These are phyloP conservation scores for Macrosoma leucophasiata DNA, from an alignment of 2,888 invertebrate genomes.

Conservation along the genomic window DNA sequence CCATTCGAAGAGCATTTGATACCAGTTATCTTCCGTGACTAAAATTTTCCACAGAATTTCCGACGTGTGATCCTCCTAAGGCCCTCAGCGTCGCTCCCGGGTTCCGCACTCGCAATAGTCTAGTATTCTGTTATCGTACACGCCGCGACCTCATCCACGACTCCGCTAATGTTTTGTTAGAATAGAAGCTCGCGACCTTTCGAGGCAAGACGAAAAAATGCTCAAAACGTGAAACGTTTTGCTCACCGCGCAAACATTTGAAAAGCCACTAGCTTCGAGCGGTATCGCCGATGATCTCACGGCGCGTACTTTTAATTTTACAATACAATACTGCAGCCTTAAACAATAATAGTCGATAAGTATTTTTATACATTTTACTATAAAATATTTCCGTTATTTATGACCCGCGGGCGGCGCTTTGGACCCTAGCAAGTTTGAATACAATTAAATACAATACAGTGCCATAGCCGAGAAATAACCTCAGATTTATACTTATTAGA, in stretches of 20 bases:
- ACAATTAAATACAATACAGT: slow-evolving; percentile 57
- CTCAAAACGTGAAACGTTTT: too few species aligned
- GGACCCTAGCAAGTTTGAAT: slow-evolving; percentile 64
- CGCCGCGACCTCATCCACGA: slow-evolving; percentile 14
- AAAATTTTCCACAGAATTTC: slow-evolving; percentile 47
- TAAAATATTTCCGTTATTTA: slow-evolving; percentile 37
- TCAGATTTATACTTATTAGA: slow-evolving; percentile 75
- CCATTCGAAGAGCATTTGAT: slow-evolving; percentile 57
- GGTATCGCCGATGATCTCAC: too few species aligned
- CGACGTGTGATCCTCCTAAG: slow-evolving; percentile 56
- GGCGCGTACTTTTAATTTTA: slow-evolving; percentile 32
- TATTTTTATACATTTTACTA: slow-evolving; percentile 69
- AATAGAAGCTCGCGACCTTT: too few species aligned
- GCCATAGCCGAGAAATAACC: slow-evolving; percentile 71
- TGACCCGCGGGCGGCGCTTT: slow-evolving; percentile 42
- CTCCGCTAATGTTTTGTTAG: too few species aligned
- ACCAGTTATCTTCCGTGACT: slow-evolving; percentile 60
- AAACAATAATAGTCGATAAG: slow-evolving; percentile 69
- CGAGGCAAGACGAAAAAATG: too few species aligned
- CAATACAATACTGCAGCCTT: slow-evolving; percentile 58
- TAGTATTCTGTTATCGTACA: slow-evolving; percentile 48
- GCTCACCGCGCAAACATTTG: too few species aligned
- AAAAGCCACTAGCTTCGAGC: too few species aligned
- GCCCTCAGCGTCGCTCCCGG: slow-evolving; percentile 44
- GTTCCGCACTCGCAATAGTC: slow-evolving; percentile 38